Percentiles rank a stretch among this genome's conserved stretches.
Conservation (phyloP, 1,140 invertebrate genomes). For the Gonioctena quinquepunctata region DNA sequence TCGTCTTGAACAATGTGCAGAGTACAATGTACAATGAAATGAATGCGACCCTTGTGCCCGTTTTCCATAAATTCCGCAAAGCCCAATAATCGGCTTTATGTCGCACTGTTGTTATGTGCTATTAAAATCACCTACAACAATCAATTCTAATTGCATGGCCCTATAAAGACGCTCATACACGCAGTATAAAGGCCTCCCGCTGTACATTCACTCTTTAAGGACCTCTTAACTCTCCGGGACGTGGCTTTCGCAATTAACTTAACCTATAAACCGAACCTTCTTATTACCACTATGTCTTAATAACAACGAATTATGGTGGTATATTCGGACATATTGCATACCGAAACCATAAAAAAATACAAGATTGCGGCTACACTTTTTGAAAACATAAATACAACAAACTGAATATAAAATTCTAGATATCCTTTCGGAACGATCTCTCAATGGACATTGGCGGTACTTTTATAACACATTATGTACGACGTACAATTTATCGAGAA, state of each 20-base stretch:
- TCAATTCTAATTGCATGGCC: conserved; percentile 55
- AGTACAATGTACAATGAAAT: background rate
- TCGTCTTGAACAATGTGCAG: background rate
- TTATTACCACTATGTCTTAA: conserved; percentile 46
- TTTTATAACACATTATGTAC: background rate
- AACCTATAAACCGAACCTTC: conserved; percentile 43
- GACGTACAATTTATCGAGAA: background rate
- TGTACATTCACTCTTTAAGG: conserved; percentile 48
- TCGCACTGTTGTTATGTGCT: conserved; percentile 42
- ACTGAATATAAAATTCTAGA: conserved; percentile 7
- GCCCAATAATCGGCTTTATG: conserved; percentile 50
- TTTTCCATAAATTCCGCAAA: conserved; percentile 43
- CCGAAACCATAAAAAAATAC: conserved; percentile 22
- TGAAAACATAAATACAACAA: conserved; percentile 1
- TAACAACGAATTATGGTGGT: conserved; percentile 36
- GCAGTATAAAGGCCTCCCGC: conserved; percentile 48
- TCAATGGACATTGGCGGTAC: background rate
- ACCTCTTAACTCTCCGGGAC: conserved; percentile 47
- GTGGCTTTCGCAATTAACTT: conserved; percentile 46
- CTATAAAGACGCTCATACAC: conserved; percentile 48
- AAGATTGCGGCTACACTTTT: conserved; percentile 1
- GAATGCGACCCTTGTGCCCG: conserved; percentile 13
- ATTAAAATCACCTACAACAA: conserved; percentile 54
- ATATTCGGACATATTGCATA: too few species aligned
- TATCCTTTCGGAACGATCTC: background rate